Base-by-base conservation (phyloP, 2,113 vertebrate species). In the human (Homo sapiens) region DNA sequence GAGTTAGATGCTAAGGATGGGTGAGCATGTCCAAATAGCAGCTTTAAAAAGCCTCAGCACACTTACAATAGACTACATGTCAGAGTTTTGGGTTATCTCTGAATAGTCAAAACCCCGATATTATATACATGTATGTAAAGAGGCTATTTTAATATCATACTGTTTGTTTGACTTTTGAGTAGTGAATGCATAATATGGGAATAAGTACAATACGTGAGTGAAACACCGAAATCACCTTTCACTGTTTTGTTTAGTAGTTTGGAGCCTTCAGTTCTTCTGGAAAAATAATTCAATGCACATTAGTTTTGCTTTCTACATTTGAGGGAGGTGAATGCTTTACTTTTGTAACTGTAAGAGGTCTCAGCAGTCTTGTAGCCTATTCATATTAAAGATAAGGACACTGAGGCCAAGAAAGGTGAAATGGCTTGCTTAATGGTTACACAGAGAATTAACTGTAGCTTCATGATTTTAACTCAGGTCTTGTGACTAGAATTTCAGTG, bases 331-430 rank as follows among this genome's bases (percentile, higher is more conserved):
- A 38, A 27, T 45, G 4, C 17, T 72, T 82, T 87, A 17, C 66
- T 79, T 79, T 86, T 79, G n/a, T 64, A 90, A 45, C 50, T 92
- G 3, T 48, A 25, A 80, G 38, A 8, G 57, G 20, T 50, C 64
- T 87, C 45, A 68, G n/a, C 0, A 35, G 43, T 59, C 23, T 90
- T 68, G 57, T 22, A 45, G 76, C 83, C 30, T 89, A 3, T 48
- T 94, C 11, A 48, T 45, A 55, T 78, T 75, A 57, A 96, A 96
- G 72, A 70, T 59, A 87, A 96, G 66, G 73, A 91, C 92, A 66
- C 23, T 4, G 43, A 94, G 89, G 30, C 76, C 72, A 32, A 76
- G 40, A 55, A 86, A 27, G 86, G 52, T 79, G 73, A 95, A 96
- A 27, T 80, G 64, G 59, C 50, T 86, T 93, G 52, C 12, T 13